Conservation (phyloP, 2,113 vertebrate species). For the Cranoglanis bouderius region DNA sequence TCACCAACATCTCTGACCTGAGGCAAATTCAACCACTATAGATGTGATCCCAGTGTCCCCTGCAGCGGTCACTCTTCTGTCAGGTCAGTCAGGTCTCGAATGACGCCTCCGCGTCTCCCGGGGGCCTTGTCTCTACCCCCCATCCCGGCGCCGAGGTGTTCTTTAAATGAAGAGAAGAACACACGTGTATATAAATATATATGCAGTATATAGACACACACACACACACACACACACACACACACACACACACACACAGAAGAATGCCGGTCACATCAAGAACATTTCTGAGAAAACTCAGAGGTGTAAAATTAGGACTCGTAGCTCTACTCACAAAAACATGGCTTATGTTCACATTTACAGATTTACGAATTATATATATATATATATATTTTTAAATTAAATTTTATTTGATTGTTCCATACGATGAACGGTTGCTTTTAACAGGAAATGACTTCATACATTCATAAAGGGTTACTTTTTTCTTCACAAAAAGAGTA, state of each 20-base stretch:
- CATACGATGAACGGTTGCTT: too few relatives aligned
- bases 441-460: not conserved
- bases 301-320: too few relatives aligned
- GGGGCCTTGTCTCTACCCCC: conserved; percentile 1
- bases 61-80: conserved; percentile 14
- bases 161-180: conserved; percentile 6
- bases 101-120: conserved; percentile 20
- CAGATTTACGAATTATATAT: too few relatives aligned
- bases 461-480: not conserved
- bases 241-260: too few relatives aligned
- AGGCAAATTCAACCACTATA: not conserved
- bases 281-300: too few relatives aligned
- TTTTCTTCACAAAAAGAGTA: too few relatives aligned
- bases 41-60: not conserved
- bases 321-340: not conserved
- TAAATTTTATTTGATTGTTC: too few relatives aligned
- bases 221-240: too few relatives aligned
- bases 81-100: conserved; percentile 22
- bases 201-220: too few relatives aligned
- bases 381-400: too few relatives aligned
- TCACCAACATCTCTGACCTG: not conserved
- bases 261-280: too few relatives aligned
- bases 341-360: not conserved
- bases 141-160: not conserved
- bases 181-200: not conserved